Evolutionary conservation across 2,888 invertebrate genomes (phyloP), one percentile per base, ranked within the genome.

Genomic region (Lacanobia wlatinum): DNA sequence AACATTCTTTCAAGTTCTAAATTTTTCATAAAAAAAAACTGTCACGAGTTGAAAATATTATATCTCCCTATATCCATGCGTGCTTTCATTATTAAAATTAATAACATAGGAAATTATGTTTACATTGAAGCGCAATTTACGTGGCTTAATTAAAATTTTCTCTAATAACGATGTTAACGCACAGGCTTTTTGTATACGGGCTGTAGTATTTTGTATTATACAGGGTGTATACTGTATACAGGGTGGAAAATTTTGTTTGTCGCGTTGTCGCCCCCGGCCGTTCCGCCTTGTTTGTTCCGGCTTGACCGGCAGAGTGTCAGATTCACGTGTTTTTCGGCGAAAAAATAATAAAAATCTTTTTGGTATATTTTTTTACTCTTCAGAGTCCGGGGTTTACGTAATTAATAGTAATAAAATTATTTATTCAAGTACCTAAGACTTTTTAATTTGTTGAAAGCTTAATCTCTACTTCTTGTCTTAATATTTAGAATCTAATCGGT

Each of bases 241-340:
- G 66, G 52, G 5, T 77, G 70, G 71, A 40, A 71, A 63, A 85
- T 86, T 87, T 84, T 81, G 79, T 79, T 84, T 76, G 80, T 82
- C 80, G 59, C 77, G 84, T 80, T 84, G 82, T 83, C 76, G 81
- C 87, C 80, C 59, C 73, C 77, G 77, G 88, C 78, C 64, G 72
- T 82, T 78, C 71, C 53, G 73, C 67, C 78, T 71, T 84, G 80
- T 86, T 84, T 86, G 78, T 88, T 87, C 83, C 83, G 80, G 84
- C 73, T 79, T 80, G 79, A 81, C 85, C 85, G 63, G 71, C 34
- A 70, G 48, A 76, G 80, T 85, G 73, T 76, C 78, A 75, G 66
- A 82, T 69, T 84, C 65, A 78, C 76, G 66, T 82, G 67, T 75
- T 83, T 70, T 77, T 77, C 56, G 18, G 12, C 5, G 2, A 28